These are phyloP conservation scores for Phocoena sinus DNA, from an alignment of 2,113 vertebrate species.

Conservation along the genomic window DNA sequence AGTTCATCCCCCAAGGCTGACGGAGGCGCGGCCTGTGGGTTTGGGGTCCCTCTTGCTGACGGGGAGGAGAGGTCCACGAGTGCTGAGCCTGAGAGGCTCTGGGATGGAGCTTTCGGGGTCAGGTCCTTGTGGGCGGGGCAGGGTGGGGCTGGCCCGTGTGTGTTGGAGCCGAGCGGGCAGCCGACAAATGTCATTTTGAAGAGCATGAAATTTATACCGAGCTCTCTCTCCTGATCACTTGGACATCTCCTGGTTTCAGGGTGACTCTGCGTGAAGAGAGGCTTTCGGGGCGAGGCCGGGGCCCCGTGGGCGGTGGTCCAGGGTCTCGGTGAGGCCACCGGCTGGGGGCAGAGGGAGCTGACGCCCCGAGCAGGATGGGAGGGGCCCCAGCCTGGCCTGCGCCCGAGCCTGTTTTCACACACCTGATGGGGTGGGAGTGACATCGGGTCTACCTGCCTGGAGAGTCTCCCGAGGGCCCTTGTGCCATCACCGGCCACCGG, in stretches of 20 bases:
- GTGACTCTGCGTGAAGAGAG: neutral
- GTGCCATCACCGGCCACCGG: too few species aligned
- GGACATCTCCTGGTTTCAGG: neutral
- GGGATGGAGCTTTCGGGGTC: neutral
- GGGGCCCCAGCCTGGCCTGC: neutral
- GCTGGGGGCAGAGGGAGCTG: accelerated
- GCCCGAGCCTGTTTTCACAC: accelerated
- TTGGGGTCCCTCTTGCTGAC: neutral
- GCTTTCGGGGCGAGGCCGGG: accelerated
- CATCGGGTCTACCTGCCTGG: accelerated
- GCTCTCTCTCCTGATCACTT: neutral
- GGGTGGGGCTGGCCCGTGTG: accelerated
- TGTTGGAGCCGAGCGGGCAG: neutral
- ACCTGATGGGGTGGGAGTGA: accelerated
- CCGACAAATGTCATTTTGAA: neutral
- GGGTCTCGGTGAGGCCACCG: accelerated
- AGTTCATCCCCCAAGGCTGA: neutral
- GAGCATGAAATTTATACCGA: neutral
- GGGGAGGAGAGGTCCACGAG: neutral
- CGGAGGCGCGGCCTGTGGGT: accelerated
- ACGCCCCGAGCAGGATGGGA: neutral
- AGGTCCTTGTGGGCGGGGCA: accelerated
- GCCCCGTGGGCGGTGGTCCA: accelerated
- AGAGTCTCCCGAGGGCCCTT: accelerated
- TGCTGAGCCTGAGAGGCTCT: neutral